phyloP scores from a whole-genome alignment of 2,888 invertebrate genomes.

The Oxycera nigricornis region DNA sequence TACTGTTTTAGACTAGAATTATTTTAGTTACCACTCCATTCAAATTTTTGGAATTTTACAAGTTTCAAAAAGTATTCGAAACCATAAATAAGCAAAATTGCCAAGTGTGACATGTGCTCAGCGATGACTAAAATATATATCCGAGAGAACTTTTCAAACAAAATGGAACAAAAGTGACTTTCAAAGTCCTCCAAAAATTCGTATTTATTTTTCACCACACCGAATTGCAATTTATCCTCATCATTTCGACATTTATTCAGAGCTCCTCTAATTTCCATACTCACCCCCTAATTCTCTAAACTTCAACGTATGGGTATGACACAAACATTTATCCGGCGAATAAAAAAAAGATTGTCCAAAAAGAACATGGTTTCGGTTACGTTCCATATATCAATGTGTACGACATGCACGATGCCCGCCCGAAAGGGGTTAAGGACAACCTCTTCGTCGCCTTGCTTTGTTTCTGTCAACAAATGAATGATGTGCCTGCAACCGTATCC shows the following conservation, averaged over 20 bases:
- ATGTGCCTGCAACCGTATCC: slow-evolving; percentile 27
- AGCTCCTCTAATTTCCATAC: background rate
- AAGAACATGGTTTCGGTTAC: background rate
- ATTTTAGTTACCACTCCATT: too few species aligned
- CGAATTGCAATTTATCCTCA: background rate
- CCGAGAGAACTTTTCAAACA: too few species aligned
- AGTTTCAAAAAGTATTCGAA: too few species aligned
- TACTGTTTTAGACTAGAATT: too few species aligned
- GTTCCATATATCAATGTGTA: slow-evolving; percentile 18
- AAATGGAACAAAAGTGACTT: too few species aligned
- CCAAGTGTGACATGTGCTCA: too few species aligned
- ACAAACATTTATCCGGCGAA: too few species aligned
- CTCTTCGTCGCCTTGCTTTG: slow-evolving; percentile 23
- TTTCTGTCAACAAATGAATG: slow-evolving; percentile 27
- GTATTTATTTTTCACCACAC: background rate
- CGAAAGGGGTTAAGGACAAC: slow-evolving; percentile 29
- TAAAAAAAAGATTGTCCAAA: background rate
- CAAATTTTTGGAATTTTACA: too few species aligned
- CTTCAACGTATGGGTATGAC: background rate
- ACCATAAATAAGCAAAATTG: too few species aligned
- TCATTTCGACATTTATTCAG: slow-evolving; percentile 10
- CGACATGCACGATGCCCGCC: slow-evolving; percentile 3
- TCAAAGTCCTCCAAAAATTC: too few species aligned
- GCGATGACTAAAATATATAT: too few species aligned
- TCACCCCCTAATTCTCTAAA: background rate